Evolutionary conservation across 2,797 vertebrate genomes (phyloP), one percentile per base, ranked within the genome.

Genomic region (Agapornis canus): DNA sequence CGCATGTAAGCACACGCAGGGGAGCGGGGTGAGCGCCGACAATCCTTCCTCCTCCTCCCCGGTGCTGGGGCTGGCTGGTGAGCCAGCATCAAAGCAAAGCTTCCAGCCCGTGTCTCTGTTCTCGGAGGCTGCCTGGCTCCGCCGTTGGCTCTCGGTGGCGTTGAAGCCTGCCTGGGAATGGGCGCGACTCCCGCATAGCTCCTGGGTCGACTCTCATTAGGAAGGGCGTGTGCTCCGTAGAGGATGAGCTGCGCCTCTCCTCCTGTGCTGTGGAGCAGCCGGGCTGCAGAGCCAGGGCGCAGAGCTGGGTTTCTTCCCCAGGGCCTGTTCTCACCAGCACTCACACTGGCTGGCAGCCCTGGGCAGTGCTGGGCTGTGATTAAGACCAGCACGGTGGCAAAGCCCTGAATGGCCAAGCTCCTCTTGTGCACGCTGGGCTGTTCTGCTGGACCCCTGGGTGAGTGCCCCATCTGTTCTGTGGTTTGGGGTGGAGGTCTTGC

Each of bases 201-300:
- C 45, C 90, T 96, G 91, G 87, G 63, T 95, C 6, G 13, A 89
- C 89, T 96, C 89, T 92, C 83, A 89, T 95, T 96, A 96, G 86
- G 82, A 75, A 96, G 92, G 96, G 95, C 17, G 85, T 91, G 57
- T 89, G 70, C 87, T 71, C 71, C 4, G 11, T 37, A 51, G 70
- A 42, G 80, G 43, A 27, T 81, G 88, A 95, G 90, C 90, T 93
- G 78, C 4, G 5, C 79, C 71, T 84, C 88, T 86, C 8, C 0
- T 69, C 77, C 57, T 76, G 23, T 77, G 6, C 66, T 10, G 16
- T 0, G 0, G 29, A 61, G 69, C 68, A 92, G 82, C 63, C 0
- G 0, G 76, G 73, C 77, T 81, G 66, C 63, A 49, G 51, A 95
- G 85, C 76, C 77, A 76, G 88, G 93, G 56, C 2, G 3, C 31